phyloP scores from a whole-genome alignment of 2,888 invertebrate species.

The Antheraea yamamai region DNA sequence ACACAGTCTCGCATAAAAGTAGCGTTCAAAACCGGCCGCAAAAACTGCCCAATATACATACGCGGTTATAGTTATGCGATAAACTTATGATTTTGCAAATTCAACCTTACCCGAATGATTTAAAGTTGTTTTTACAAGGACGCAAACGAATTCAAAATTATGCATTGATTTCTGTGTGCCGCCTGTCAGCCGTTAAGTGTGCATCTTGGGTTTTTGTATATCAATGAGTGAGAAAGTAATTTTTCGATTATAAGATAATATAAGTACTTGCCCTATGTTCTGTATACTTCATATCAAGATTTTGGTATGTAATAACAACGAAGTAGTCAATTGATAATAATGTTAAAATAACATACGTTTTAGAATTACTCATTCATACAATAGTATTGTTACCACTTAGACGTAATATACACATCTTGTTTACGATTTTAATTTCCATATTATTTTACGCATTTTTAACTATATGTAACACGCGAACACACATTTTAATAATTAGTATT shows the following conservation, averaged over 20 bases:
- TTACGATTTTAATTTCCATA: constrained; percentile 11
- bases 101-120: too few species aligned
- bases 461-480: not conserved
- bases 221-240: not conserved
- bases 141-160: too few species aligned
- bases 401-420: constrained; percentile 38
- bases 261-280: not conserved
- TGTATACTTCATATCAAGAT: constrained; percentile 33
- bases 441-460: not conserved
- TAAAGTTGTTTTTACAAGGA: too few species aligned
- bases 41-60: too few species aligned
- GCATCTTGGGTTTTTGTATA: too few species aligned
- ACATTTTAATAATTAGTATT: not conserved
- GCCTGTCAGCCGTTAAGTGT: too few species aligned
- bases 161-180: too few species aligned
- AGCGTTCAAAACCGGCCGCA: too few species aligned
- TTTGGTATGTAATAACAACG: constrained; percentile 35
- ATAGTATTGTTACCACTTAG: constrained; percentile 73
- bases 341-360: constrained; percentile 52
- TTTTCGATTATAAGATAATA: not conserved
- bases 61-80: too few species aligned
- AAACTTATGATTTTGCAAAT: too few species aligned
- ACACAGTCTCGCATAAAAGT: too few species aligned
- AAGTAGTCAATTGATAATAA: constrained; percentile 63
- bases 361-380: constrained; percentile 40